Conservation (phyloP, 2,888 invertebrate species). For the Spilosoma lubricipeda region DNA sequence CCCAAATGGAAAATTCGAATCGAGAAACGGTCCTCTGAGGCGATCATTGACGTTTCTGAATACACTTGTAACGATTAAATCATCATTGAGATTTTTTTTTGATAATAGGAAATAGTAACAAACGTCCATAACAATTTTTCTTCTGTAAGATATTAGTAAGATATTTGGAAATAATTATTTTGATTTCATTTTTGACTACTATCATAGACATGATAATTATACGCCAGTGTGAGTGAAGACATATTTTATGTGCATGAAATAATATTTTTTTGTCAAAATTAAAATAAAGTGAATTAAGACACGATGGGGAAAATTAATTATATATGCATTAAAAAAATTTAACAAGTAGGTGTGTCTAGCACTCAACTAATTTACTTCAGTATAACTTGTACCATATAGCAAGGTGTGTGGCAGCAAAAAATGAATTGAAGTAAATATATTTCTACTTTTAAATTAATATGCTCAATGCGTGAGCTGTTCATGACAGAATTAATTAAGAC, state of each 20-base stretch:
- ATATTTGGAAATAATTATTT: not conserved
- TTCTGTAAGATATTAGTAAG: no score
- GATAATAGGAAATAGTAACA: constrained; percentile 17
- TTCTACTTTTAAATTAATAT: not conserved
- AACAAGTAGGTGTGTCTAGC: not conserved
- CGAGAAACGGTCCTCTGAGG: constrained; percentile 49
- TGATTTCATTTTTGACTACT: not conserved
- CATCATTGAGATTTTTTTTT: constrained; percentile 39
- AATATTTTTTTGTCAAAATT: no score
- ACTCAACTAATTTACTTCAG: not conserved
- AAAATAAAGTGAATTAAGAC: no score
- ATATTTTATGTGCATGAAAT: not conserved
- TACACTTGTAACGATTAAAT: constrained; percentile 49
- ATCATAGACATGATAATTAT: not conserved
- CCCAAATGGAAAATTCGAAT: constrained; percentile 64
- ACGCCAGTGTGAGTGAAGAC: not conserved
- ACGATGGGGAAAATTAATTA: no score
- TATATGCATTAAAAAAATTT: not conserved
- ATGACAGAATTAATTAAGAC: not conserved
- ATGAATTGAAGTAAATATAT: not conserved
- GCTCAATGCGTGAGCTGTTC: not conserved
- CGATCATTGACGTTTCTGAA: constrained; percentile 48
- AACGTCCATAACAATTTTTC: no score
- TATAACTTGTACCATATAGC: not conserved
- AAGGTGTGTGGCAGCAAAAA: not conserved